Conservation (phyloP, 2,113 vertebrate genomes). For the Lasiurus cinereus region DNA sequence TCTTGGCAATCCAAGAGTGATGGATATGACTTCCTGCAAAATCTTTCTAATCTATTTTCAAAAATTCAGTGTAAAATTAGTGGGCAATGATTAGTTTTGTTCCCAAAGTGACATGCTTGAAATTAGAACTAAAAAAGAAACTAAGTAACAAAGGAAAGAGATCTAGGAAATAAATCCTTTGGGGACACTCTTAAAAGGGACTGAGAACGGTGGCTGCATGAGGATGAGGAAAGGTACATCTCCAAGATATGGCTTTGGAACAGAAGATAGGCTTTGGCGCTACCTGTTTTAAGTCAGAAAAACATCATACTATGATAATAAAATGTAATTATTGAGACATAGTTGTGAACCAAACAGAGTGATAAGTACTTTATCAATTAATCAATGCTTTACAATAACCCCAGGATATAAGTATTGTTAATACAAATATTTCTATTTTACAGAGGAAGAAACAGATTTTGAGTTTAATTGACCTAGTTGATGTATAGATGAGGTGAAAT, state of each 20-base stretch:
- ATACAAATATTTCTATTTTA: not conserved
- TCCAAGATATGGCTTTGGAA: not conserved
- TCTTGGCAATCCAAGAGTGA: conserved; percentile 70
- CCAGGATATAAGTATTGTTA: not conserved
- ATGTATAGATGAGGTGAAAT: not conserved
- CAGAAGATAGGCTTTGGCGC: not conserved
- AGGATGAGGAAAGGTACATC: not conserved
- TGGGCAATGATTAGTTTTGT: conserved; percentile 50
- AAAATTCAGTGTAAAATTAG: conserved; percentile 73
- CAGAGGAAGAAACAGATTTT: not conserved
- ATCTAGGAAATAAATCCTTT: not conserved
- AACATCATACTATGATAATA: not conserved
- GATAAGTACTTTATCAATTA: not conserved
- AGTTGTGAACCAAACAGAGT: not conserved
- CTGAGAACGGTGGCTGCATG: not conserved
- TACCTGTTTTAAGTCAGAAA: not conserved
- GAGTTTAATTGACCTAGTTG: not conserved
- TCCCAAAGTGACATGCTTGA: conserved; percentile 60
- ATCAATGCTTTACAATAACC: not conserved
- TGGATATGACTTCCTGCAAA: conserved; percentile 67
- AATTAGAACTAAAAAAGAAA: conserved; percentile 25
- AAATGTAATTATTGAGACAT: not conserved
- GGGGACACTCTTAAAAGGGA: not conserved
- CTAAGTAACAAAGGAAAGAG: not conserved
- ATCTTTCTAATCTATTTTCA: conserved; percentile 70